Conservation (phyloP, 2,888 invertebrate genomes). For the Didymodactylos carnosus region DNA sequence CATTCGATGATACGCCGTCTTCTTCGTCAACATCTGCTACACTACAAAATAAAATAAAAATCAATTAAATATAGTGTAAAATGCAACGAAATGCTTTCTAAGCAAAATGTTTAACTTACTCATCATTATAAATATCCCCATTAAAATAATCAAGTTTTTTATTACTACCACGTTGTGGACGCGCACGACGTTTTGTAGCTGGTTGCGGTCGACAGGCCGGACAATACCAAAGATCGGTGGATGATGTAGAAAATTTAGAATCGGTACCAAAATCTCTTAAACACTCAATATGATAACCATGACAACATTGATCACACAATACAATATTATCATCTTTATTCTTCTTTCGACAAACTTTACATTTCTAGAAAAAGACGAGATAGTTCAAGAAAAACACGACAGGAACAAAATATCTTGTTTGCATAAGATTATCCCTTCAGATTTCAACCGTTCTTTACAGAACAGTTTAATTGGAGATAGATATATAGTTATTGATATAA, state of each 20-base stretch:
- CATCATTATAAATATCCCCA: background rate
- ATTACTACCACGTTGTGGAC: background rate
- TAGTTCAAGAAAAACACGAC: slow-evolving; percentile 46
- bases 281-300: slow-evolving; percentile 80
- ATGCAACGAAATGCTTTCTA: no score
- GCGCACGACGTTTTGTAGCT: background rate
- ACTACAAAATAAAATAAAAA: no score
- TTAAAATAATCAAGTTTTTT: background rate
- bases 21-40: no score
- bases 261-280: slow-evolving; percentile 68
- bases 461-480: no score
- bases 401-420: slow-evolving; percentile 62
- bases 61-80: no score
- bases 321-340: slow-evolving; percentile 76
- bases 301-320: slow-evolving; percentile 76
- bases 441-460: no score
- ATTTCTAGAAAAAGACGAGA: no score
- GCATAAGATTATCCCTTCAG: no score
- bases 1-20: no score
- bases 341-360: slow-evolving; percentile 60
- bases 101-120: no score
- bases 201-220: slow-evolving; percentile 46
- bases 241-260: slow-evolving; percentile 44
- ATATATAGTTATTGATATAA: no score
- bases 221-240: slow-evolving; percentile 69